phyloP scores from a whole-genome alignment of 2,888 invertebrate genomes.

The Penaeus monodon region DNA sequence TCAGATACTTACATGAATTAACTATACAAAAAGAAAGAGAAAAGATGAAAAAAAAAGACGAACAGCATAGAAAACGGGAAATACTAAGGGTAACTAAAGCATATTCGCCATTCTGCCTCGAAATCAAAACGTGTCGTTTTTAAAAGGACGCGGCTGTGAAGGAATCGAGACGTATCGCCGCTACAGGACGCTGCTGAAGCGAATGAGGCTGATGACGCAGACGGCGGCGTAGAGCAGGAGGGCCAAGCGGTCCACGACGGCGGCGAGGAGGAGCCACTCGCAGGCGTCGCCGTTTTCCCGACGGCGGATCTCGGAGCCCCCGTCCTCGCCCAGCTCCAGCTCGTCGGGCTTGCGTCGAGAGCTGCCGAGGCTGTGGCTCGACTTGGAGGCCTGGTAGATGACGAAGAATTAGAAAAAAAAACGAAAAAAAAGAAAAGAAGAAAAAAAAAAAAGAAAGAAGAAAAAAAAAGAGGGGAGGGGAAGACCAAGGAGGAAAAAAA shows the following conservation, averaged over 20 bases:
- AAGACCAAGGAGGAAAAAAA: neutral
- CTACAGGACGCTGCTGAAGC: constrained; percentile 34
- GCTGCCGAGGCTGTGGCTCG: neutral
- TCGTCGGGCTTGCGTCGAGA: constrained; percentile 45
- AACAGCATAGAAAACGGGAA: too few species aligned
- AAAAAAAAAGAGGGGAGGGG: neutral
- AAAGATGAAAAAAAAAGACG: too few species aligned
- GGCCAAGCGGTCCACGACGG: constrained; percentile 53
- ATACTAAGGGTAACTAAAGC: too few species aligned
- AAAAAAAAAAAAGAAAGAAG: neutral
- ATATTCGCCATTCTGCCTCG: too few species aligned
- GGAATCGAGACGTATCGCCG: too few species aligned
- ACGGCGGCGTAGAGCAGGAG: constrained; percentile 38
- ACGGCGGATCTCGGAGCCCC: neutral
- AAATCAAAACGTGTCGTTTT: too few species aligned
- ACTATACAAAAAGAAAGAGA: too few species aligned
- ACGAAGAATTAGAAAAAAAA: neutral
- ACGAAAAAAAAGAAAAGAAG: too few species aligned
- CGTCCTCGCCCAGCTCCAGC: constrained; percentile 36
- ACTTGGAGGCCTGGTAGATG: neutral
- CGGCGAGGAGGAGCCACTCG: constrained; percentile 58
- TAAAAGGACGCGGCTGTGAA: too few species aligned
- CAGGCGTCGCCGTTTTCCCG: neutral
- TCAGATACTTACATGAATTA: too few species aligned
- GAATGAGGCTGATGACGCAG: constrained; percentile 41